phyloP scores from a whole-genome alignment of 2,113 vertebrate species.

The Balaenoptera acutorostrata region DNA sequence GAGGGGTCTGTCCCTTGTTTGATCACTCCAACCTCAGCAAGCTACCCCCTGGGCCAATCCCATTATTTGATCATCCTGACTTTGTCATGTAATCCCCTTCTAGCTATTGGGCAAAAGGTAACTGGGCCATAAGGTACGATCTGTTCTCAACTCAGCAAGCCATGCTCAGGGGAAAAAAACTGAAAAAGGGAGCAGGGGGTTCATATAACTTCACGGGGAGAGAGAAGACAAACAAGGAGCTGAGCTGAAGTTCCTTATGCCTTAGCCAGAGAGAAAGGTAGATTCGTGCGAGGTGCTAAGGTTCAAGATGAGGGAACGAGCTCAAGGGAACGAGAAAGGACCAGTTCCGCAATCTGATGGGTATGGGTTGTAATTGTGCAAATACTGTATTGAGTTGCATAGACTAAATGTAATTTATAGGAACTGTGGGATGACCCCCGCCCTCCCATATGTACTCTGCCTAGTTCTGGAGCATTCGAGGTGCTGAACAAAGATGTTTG shows the following conservation, averaged over 20 bases:
- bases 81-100: slow-evolving; percentile 1
- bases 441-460: background rate
- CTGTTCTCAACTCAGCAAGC: background rate
- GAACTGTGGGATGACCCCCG: background rate
- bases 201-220: background rate
- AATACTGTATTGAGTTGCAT: fast-evolving
- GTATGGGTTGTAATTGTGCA: fast-evolving
- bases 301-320: background rate
- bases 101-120: slow-evolving; percentile 5
- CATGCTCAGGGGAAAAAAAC: background rate
- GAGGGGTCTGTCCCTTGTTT: background rate
- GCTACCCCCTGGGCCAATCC: background rate
- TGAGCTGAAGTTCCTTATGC: background rate
- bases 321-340: background rate
- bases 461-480: background rate
- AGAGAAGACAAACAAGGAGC: background rate
- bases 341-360: fast-evolving
- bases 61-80: background rate
- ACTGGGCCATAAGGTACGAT: background rate
- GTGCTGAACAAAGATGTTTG: background rate
- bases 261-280: background rate
- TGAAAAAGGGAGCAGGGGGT: background rate
- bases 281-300: background rate
- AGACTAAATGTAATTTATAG: background rate
- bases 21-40: background rate